Base-by-base conservation (phyloP, 2,113 vertebrate species). In the Sinocyclocheilus grahami region DNA sequence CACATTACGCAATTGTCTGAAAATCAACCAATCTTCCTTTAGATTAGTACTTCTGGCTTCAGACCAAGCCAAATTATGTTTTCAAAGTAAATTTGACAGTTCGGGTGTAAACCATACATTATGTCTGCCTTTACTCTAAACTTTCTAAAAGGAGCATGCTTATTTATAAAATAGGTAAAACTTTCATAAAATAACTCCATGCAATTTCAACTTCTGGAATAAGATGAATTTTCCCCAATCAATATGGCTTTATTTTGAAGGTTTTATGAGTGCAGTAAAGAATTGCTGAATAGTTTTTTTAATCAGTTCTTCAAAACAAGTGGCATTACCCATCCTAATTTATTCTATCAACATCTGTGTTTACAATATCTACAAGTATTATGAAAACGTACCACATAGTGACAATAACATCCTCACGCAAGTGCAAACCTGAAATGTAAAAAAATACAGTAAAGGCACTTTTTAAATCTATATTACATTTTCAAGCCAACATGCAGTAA, bases 391-490 rank as follows among this genome's bases (percentile, higher is more conserved):
- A 53, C 24, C 48, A 22, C 63, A 82, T 81, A 39, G 58, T 24
- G 20, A 33, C 16, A 71, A 78, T 78, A 55, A 78, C n/a, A 78
- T 53, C 76, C 24, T 53, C 12, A 78, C 3, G 3, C 75, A 69
- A 51, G 27, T 55, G 81, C 63, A 53, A 55, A 71, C 13, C 63
- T 27, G 22, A 81, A 65, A 80, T 1, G 12, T 63, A 80, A 20
- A 67, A 63, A 82, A 69, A 82, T 37, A 71, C 27, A 37, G 46
- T 82, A 53, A 82, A 82, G 63, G 63, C 81, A 71, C 63, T 48
- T 67, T 71, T 63, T 53, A 20, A 22, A 22, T 51, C 62, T 82
- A 27, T 20, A 48, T 30, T 82, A 33, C 18, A 53, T 22, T 33
- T 71, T 51, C 2, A 22, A 12, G 3, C 10, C 16, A 82, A 30